These are phyloP conservation scores for Heliconius nattereri DNA, from an alignment of 1,140 invertebrate genomes.

Conservation along the genomic window DNA sequence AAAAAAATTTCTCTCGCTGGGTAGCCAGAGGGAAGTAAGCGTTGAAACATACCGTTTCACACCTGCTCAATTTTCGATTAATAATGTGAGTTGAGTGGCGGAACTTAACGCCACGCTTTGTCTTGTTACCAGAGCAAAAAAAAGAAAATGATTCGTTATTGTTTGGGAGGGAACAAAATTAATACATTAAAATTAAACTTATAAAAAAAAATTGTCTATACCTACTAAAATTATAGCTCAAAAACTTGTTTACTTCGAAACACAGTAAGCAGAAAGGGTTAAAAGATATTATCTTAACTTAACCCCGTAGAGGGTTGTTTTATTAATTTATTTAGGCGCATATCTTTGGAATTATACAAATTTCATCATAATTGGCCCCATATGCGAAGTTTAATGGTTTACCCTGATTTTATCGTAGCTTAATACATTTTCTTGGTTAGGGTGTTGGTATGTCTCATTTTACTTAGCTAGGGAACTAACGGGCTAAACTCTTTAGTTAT, in stretches of 20 bases:
- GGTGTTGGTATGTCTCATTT: constrained; percentile 22
- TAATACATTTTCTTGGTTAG: constrained; percentile 60
- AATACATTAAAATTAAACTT: no score
- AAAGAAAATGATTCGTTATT: no score
- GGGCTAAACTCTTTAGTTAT: neutral
- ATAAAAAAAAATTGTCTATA: neutral
- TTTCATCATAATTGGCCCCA: constrained; percentile 67
- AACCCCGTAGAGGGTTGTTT: constrained; percentile 69
- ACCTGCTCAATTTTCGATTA: no score
- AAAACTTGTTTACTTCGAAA: constrained; percentile 8
- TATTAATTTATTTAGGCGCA: constrained; percentile 76
- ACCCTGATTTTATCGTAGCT: constrained; percentile 59
- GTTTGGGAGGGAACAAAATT: no score
- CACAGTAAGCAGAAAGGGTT: constrained; percentile 53
- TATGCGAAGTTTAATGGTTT: constrained; percentile 71
- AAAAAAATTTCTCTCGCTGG: no score
- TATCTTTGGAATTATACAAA: constrained; percentile 68
- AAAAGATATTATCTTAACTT: constrained; percentile 64
- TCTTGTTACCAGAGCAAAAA: no score
- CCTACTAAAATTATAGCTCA: neutral
- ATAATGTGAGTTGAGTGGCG: no score
- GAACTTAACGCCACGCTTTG: no score
- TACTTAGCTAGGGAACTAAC: neutral
- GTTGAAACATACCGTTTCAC: no score
- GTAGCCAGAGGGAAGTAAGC: no score